These are phyloP conservation scores for Oophaga sylvatica DNA, from an alignment of 2,797 vertebrate genomes.

Conservation along the genomic window DNA sequence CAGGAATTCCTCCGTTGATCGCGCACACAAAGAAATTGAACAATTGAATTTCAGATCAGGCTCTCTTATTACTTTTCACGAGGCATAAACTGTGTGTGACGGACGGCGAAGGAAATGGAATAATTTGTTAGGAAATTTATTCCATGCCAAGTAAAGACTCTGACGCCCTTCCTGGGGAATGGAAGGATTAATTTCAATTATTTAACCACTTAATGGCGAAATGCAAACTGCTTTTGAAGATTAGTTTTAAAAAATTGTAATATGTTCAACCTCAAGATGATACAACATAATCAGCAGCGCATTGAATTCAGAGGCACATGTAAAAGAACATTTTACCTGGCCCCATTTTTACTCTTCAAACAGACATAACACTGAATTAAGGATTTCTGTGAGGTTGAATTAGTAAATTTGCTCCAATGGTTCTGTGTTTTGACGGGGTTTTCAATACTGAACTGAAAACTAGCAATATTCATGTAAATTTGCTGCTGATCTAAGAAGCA, in stretches of 20 bases:
- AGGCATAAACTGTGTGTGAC: constrained; percentile 59
- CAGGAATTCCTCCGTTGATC: constrained; percentile 51
- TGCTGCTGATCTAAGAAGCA: too few relatives aligned
- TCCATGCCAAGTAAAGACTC: constrained; percentile 43
- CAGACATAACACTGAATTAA: not conserved
- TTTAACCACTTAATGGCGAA: constrained; percentile 43
- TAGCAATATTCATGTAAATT: too few relatives aligned
- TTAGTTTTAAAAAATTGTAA: constrained; percentile 1
- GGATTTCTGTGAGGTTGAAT: too few relatives aligned
- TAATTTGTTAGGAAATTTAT: constrained; percentile 60
- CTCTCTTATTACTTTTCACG: constrained; percentile 59
- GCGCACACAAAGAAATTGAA: constrained; percentile 56
- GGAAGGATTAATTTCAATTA: constrained; percentile 44
- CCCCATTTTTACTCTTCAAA: not conserved
- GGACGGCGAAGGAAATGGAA: constrained; percentile 58
- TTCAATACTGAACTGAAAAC: too few relatives aligned
- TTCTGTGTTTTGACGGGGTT: too few relatives aligned
- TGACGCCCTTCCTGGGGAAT: constrained; percentile 35
- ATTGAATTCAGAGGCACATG: not conserved
- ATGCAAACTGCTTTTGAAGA: constrained; percentile 21
- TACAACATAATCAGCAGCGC: not conserved
- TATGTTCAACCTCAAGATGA: not conserved
- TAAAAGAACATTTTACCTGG: not conserved
- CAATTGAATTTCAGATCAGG: constrained; percentile 62
- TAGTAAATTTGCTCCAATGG: too few relatives aligned